Evolutionary conservation across 2,113 vertebrate species (phyloP).

Genomic region (Diadophis punctatus): DNA sequence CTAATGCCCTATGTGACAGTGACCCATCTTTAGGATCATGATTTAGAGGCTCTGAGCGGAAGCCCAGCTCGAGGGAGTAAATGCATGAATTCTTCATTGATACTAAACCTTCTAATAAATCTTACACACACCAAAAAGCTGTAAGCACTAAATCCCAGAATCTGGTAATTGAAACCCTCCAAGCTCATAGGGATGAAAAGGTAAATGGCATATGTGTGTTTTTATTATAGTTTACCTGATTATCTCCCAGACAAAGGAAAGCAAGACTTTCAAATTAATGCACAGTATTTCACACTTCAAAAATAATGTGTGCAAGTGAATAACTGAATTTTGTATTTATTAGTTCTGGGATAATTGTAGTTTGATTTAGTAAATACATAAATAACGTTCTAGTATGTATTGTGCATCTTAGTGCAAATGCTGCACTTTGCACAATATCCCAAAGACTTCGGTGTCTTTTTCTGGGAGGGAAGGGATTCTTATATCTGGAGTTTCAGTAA

Average conservation of each 20-base stretch:
- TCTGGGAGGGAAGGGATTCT: background rate
- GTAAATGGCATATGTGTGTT: conserved; percentile 57
- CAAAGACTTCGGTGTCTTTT: background rate
- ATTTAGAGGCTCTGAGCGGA: conserved; percentile 81
- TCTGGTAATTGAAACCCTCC: conserved; percentile 80
- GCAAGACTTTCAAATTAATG: conserved; percentile 24
- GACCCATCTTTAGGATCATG: conserved; percentile 74
- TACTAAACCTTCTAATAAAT: conserved; percentile 83
- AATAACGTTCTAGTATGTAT: background rate
- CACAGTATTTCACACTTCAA: conserved; percentile 23
- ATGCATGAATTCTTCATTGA: conserved; percentile 77
- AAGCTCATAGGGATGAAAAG: conserved; percentile 69
- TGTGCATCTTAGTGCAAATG: background rate
- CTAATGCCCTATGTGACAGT: conserved; percentile 80
- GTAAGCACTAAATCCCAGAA: conserved; percentile 78
- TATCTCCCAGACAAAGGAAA: conserved; percentile 59
- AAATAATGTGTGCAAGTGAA: background rate
- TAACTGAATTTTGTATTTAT: background rate
- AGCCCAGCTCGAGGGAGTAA: conserved; percentile 78
- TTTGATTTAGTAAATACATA: conserved; percentile 6
- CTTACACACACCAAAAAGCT: conserved; percentile 77
- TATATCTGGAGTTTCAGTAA: background rate
- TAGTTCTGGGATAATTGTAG: background rate
- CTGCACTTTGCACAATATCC: background rate
- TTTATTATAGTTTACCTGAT: conserved; percentile 60